Conservation (phyloP, 1,140 invertebrate genomes). For the Papilio aristodemus region DNA sequence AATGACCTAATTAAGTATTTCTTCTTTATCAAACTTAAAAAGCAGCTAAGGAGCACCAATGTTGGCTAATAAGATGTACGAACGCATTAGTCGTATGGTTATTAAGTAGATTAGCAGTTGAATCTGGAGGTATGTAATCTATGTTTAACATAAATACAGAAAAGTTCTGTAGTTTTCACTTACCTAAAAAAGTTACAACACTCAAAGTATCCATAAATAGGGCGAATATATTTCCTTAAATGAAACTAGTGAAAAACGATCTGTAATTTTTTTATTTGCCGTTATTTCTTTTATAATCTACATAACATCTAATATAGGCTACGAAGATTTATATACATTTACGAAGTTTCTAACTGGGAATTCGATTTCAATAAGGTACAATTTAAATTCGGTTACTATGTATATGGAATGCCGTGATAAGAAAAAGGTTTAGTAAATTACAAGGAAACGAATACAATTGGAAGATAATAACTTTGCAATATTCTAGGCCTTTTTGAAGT, state of each 20-base stretch:
- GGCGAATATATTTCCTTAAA: conserved; percentile 28
- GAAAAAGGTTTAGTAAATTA: neutral
- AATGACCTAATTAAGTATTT: too few species aligned
- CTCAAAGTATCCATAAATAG: too few species aligned
- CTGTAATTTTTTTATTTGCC: conserved; percentile 70
- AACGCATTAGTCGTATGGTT: too few species aligned
- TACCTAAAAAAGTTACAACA: neutral
- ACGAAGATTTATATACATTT: conserved; percentile 77
- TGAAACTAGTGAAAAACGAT: conserved; percentile 50
- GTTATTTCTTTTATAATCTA: conserved; percentile 73
- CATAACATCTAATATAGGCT: conserved; percentile 77
- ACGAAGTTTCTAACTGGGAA: conserved; percentile 70
- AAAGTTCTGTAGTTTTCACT: neutral
- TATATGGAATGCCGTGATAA: conserved; percentile 1
- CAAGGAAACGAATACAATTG: conserved; percentile 6
- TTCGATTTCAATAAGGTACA: conserved; percentile 39
- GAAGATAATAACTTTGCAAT: neutral
- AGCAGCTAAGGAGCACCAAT: too few species aligned
- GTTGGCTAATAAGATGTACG: too few species aligned
- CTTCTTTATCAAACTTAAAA: too few species aligned
- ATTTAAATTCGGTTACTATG: conserved; percentile 33
- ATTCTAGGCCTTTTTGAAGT: conserved; percentile 1
- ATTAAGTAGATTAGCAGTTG: too few species aligned
- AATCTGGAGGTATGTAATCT: too few species aligned
- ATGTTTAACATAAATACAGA: too few species aligned